Evolutionary conservation across 1,140 invertebrate species (phyloP).

Genomic region (Brachionus calyciflorus): DNA sequence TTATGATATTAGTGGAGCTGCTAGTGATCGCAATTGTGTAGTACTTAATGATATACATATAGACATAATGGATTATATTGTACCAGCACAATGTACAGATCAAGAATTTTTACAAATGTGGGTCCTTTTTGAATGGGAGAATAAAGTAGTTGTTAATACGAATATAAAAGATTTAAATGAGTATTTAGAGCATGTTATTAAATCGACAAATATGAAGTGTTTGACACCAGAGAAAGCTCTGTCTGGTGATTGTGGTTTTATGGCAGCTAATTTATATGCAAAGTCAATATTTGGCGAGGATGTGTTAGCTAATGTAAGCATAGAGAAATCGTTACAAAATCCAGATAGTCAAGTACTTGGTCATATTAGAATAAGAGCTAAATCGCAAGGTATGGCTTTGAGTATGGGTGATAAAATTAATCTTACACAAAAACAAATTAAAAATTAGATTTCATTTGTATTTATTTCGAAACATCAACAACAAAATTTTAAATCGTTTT

Average conservation of each 20-base stretch:
- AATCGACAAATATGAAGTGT: constrained; percentile 97
- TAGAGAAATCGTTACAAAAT: constrained; percentile 87
- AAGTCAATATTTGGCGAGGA: constrained; percentile 98
- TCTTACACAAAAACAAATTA: constrained; percentile 35
- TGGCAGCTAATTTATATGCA: constrained; percentile 98
- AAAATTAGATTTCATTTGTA: no score
- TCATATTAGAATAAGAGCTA: constrained; percentile 92
- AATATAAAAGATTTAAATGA: constrained; percentile 85
- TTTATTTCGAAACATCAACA: no score
- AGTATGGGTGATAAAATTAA: constrained; percentile 65
- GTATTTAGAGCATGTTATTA: constrained; percentile 85
- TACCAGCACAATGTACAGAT: constrained; percentile 89
- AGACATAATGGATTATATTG: constrained; percentile 99
- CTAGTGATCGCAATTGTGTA: constrained; percentile 90
- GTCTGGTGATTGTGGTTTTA: constrained; percentile 92
- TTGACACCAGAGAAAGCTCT: constrained; percentile 84
- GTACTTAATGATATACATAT: constrained; percentile 98
- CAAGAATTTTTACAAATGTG: constrained; percentile 97
- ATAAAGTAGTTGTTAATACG: constrained; percentile 92
- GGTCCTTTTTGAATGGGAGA: constrained; percentile 99
- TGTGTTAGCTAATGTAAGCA: constrained; percentile 93
- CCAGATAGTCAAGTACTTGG: constrained; percentile 83
- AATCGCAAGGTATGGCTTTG: constrained; percentile 97
- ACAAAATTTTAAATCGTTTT: no score
- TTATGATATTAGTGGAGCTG: constrained; percentile 88